These are phyloP conservation scores for Standfussiana lucernea DNA, from an alignment of 2,888 invertebrate species.

Conservation along the genomic window DNA sequence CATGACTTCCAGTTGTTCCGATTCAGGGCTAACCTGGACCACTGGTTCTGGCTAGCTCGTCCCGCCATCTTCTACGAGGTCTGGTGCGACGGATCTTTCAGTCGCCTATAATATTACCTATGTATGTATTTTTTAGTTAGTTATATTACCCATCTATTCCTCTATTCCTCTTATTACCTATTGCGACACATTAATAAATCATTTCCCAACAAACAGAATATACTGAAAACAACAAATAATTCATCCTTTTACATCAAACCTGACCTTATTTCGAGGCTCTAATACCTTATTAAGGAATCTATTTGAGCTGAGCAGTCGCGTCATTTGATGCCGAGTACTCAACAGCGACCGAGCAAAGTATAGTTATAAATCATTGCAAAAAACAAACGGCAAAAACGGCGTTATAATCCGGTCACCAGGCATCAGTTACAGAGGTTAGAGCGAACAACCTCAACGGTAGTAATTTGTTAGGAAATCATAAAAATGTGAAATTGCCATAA, in stretches of 20 bases:
- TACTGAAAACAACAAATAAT: conserved; percentile 28
- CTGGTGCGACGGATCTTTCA: not conserved
- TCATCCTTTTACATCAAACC: conserved; percentile 30
- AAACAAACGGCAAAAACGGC: too few relatives aligned
- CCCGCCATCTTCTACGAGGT: too few relatives aligned
- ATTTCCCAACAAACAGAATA: conserved; percentile 5
- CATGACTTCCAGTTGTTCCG: not conserved
- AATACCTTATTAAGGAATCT: conserved; percentile 55
- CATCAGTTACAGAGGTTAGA: not conserved
- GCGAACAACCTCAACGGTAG: not conserved
- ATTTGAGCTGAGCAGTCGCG: conserved; percentile 48
- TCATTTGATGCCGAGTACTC: conserved; percentile 39
- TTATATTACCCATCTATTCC: too few relatives aligned
- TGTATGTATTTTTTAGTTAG: too few relatives aligned
- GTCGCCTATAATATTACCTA: too few relatives aligned
- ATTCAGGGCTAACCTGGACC: not conserved
- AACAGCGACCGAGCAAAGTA: conserved; percentile 23
- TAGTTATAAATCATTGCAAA: conserved; percentile 46
- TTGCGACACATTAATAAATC: not conserved
- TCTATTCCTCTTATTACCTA: too few relatives aligned
- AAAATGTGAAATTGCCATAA: not conserved
- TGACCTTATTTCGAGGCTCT: conserved; percentile 26
- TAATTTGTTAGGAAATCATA: not conserved
- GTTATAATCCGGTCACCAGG: too few relatives aligned
- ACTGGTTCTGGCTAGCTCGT: too few relatives aligned